Evolutionary conservation across 2,113 vertebrate species (phyloP), one percentile per base, ranked within the genome.

Genomic region (Rhabdomys dilectus): DNA sequence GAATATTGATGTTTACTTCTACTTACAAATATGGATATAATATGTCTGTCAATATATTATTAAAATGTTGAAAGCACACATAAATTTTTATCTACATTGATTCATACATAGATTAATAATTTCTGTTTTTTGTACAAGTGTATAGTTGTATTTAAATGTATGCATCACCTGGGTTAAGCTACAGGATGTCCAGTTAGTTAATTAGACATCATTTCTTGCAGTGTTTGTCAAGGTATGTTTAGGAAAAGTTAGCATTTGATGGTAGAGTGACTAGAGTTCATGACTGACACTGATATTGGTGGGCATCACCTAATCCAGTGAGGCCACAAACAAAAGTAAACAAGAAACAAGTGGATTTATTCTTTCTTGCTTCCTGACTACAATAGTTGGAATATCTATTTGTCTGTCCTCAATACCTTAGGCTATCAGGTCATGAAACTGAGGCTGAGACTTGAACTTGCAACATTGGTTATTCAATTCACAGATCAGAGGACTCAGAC

Each of bases 391-490:
- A 7, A 26, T 76, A 19, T 16, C 16, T n/a, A 60, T 82, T 73
- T 29, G 82, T 17, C 48, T 53, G 21, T 42, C 21, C 21, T 58
- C 42, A 34, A 26, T 26, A 39, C 29, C 73, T 26, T 42, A 73
- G 26, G 22, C n/a, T 78, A 34, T 88, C 45, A 75, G 36, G 39
- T 5, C 70, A 73, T 60, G 21, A 60, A 19, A 21, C 58, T 53
- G 39, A 80, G 26, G 53, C 4, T 8, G 7, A 3, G 48, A 26
- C 36, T 64, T 91, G 78, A 81, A 58, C 8, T 42, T 56, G 48
- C 0, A 42, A 6, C 29, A 29, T 5, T 1, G 1, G 16, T 0
- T 91, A 8, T 66, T 34, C 21, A 34, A 6, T 19, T 66, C 60
- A 95, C 17, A 34, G 48, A 29, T 70, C 21, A 91, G 48, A 8